Percentiles rank a stretch among this genome's conserved stretches.
Conservation (phyloP, 2,888 invertebrate genomes). For the Acrobasis suavella region DNA sequence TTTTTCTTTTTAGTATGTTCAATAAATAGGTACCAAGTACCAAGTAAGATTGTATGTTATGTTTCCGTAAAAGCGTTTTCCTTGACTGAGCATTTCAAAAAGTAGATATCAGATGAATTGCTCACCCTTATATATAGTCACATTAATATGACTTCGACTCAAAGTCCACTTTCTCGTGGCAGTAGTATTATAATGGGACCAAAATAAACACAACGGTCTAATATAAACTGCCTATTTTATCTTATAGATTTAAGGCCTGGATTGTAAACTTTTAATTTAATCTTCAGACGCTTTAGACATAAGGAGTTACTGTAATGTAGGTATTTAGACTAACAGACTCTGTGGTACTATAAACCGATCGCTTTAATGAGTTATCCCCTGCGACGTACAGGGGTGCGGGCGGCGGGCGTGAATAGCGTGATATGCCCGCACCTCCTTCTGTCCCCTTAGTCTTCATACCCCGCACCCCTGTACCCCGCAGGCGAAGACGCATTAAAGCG, state of each 20-base stretch:
- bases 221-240: conserved; percentile 11
- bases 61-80: too few species aligned
- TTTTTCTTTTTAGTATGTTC: too few species aligned
- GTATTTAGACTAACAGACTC: not conserved
- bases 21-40: too few species aligned
- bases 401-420: too few species aligned
- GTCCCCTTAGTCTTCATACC: too few species aligned
- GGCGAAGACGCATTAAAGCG: too few species aligned
- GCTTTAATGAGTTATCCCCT: too few species aligned
- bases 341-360: not conserved
- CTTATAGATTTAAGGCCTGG: conserved; percentile 11
- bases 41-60: too few species aligned
- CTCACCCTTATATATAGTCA: not conserved
- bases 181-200: conserved; percentile 2
- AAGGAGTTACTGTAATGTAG: not conserved
- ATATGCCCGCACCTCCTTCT: too few species aligned
- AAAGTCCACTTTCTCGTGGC: not conserved
- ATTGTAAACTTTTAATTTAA: conserved; percentile 3
- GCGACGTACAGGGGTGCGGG: too few species aligned
- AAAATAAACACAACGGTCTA: conserved; percentile 7
- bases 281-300: not conserved
- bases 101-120: not conserved
- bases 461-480: too few species aligned
- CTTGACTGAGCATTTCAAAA: too few species aligned
- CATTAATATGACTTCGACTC: not conserved